Base-by-base conservation (phyloP, 2,888 invertebrate genomes). In the Ormyrus thymus region DNA sequence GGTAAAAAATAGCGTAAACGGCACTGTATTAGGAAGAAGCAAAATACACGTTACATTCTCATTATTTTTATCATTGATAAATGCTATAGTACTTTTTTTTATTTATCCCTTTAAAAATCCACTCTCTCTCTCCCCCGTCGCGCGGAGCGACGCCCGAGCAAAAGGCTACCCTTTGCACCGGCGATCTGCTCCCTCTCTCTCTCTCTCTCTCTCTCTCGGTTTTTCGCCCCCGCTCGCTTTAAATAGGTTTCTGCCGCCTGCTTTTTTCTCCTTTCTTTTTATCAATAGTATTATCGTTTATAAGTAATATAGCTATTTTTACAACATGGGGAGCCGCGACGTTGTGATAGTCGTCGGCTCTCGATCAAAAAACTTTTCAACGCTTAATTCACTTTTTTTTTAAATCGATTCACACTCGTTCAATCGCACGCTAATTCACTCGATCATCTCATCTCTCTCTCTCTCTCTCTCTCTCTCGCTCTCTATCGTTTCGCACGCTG, bases 11-110 rank as follows among this genome's bases (percentile, higher is more conserved):
- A 90, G 89, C 89, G 85, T 89, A 87, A 89, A 89, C 89, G 89
- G 90, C 89, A 90, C 90, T 89, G 89, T 88, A 89, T 89, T 89
- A 90, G 88, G 89, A 89, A 89, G 90, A 90, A 89, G 90, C 90
- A 89, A 89, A 90, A 88, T 90, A 89, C 88, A 87, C 82, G 86
- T 86, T 88, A 89, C 88, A 87, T 87, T 88, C 85, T 89, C 86
- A 86, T 86, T 87, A 87, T 83, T 83, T 84, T 87, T 85, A 88
- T 89, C 86, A 85, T 87, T 88, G 88, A 88, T 89, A 88, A 89
- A 87, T 87, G 86, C 84, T 89, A 87, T 86, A 86, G 86, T 86
- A 83, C 81, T 85, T 83, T 82, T 82, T 77, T 80, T 68, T 78
- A 81, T 83, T 82, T 81, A 83, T 75, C 50, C 13, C 51, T 53